These are phyloP conservation scores for Trachymyrmex septentrionalis DNA, from an alignment of 1,140 invertebrate species.

Conservation along the genomic window DNA sequence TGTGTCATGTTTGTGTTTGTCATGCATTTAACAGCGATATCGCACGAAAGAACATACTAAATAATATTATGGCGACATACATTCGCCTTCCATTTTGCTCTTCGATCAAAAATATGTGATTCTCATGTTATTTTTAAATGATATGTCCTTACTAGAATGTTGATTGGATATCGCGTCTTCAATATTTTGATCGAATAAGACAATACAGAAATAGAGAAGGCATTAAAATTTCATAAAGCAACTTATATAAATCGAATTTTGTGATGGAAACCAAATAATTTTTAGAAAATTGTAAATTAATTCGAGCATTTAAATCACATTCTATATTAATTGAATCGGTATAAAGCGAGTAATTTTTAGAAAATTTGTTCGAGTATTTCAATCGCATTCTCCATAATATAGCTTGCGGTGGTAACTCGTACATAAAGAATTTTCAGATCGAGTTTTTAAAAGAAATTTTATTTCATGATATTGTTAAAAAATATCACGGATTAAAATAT, in stretches of 20 bases:
- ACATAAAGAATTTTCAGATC: slow-evolving; percentile 25
- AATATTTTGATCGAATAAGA: slow-evolving; percentile 62
- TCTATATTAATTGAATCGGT: not conserved
- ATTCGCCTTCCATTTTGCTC: slow-evolving; percentile 67
- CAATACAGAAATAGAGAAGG: slow-evolving; percentile 60
- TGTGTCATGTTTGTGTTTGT: slow-evolving; percentile 48
- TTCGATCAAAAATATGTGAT: slow-evolving; percentile 49
- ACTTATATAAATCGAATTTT: slow-evolving; percentile 19
- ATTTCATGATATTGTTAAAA: slow-evolving; percentile 68
- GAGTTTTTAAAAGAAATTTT: slow-evolving; percentile 66
- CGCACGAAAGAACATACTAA: slow-evolving; percentile 41
- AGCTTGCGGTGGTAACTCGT: slow-evolving; percentile 2
- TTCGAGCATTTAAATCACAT: not conserved
- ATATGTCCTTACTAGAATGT: slow-evolving; percentile 53
- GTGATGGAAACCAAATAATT: slow-evolving; percentile 3
- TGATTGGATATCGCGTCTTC: slow-evolving; percentile 44
- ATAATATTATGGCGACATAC: slow-evolving; percentile 3
- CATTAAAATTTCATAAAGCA: slow-evolving; percentile 12
- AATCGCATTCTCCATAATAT: not conserved
- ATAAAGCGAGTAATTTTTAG: slow-evolving; percentile 6
- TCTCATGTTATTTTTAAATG: slow-evolving; percentile 56
- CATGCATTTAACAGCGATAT: slow-evolving; percentile 61
- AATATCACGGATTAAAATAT: slow-evolving; percentile 40
- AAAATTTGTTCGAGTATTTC: slow-evolving; percentile 13
- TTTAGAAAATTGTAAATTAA: slow-evolving; percentile 20